phyloP scores from a whole-genome alignment of 2,888 invertebrate species.

The Diarsia rubi region DNA sequence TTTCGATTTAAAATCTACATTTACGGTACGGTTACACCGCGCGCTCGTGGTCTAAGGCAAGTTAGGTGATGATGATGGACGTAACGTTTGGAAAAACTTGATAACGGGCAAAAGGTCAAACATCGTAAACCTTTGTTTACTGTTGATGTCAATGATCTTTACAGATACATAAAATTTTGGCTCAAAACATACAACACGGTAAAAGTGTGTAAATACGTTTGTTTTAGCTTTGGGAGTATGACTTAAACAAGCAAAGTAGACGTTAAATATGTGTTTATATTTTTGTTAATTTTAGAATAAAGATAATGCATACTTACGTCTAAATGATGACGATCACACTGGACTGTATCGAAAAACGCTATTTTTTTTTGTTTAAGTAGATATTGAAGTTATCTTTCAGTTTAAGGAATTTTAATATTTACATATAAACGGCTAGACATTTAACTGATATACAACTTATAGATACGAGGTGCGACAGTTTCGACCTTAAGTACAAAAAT shows the following conservation, averaged over 20 bases:
- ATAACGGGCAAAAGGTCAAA: background rate
- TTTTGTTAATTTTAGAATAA: background rate
- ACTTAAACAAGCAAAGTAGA: background rate
- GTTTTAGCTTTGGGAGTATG: slow-evolving; percentile 21
- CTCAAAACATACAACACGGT: slow-evolving; percentile 18
- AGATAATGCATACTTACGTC: background rate
- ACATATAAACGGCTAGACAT: background rate
- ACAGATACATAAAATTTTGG: slow-evolving; percentile 33
- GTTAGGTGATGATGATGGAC: background rate
- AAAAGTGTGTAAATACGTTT: slow-evolving; percentile 20
- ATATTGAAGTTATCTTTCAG: background rate
- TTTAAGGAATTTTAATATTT: background rate
- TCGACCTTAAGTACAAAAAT: slow-evolving; percentile 22
- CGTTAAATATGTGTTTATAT: background rate
- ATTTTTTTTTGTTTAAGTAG: background rate
- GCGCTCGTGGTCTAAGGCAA: too few species aligned
- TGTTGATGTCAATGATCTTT: slow-evolving; percentile 38
- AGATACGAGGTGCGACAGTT: background rate
- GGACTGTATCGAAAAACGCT: too few species aligned
- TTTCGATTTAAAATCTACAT: too few species aligned
- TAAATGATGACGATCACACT: background rate
- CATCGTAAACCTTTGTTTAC: slow-evolving; percentile 16
- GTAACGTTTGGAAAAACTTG: background rate
- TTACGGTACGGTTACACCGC: too few species aligned
- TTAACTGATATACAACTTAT: background rate